These are phyloP conservation scores for Napeogenes inachia DNA, from an alignment of 2,888 invertebrate species.

Conservation along the genomic window DNA sequence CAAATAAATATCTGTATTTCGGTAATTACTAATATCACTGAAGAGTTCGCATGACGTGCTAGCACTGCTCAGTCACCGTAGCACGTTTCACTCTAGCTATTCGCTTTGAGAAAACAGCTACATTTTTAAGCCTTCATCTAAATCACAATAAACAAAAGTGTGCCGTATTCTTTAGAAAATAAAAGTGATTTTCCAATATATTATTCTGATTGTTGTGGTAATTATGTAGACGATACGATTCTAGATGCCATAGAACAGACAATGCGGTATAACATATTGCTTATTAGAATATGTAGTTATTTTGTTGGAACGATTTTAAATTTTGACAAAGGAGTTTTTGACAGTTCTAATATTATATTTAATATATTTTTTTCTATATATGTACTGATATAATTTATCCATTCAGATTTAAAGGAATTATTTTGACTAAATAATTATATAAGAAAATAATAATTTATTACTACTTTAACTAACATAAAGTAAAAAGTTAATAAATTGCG, in stretches of 20 bases:
- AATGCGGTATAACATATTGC: slow-evolving; percentile 9
- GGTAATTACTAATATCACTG: slow-evolving; percentile 10
- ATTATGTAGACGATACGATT: too few relatives aligned
- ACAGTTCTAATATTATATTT: too few relatives aligned
- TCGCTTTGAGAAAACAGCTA: slow-evolving; percentile 63
- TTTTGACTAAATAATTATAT: too few relatives aligned
- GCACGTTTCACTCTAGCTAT: slow-evolving; percentile 74
- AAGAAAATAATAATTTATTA: not conserved
- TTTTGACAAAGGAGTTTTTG: too few relatives aligned
- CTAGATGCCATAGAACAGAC: too few relatives aligned
- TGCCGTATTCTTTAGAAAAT: slow-evolving; percentile 51
- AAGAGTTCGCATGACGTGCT: slow-evolving; percentile 35
- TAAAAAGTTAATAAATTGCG: not conserved
- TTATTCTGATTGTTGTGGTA: slow-evolving; percentile 12
- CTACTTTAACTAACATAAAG: not conserved
- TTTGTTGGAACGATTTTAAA: not conserved
- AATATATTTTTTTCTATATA: too few relatives aligned
- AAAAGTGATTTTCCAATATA: slow-evolving; percentile 52
- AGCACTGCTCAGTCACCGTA: slow-evolving; percentile 54
- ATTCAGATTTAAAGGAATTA: too few relatives aligned
- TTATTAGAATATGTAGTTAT: slow-evolving; percentile 8
- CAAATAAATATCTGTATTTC: not conserved
- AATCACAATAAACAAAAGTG: slow-evolving; percentile 53
- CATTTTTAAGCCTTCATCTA: slow-evolving; percentile 68
- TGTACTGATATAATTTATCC: too few relatives aligned